Evolutionary conservation across 2,888 invertebrate species (phyloP), one percentile per base, ranked within the genome.

Genomic region (Apamea epomidion): DNA sequence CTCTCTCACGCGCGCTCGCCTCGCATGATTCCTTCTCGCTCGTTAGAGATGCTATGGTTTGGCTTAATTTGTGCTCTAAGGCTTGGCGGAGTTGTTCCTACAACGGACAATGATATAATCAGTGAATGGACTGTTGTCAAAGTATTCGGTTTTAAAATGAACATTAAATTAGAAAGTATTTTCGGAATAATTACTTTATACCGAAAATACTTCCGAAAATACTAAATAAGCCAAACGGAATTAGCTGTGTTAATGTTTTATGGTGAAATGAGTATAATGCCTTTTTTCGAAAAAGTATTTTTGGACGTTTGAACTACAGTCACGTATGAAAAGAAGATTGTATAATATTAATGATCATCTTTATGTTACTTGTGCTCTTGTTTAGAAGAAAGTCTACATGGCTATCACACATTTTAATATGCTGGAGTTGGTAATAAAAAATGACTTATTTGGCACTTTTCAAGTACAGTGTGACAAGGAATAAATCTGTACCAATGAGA

Each of bases 21-120:
- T 98, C 98, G 93, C 98, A 98, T 72, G 98, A 97, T 91, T 99
- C 98, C 94, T 98, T 99, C 92, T 99, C 98, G 80, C 98, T 97
- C 89, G 98, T 98, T 70, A 99, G 92, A 76, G 98, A 97, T 3
- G 98, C 98, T 70, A 99, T 94, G 0, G 98, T 98, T 91, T 98
- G 98, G 87, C 98, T 98, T 91, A 99, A 96, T 72, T 98, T 98
- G 92, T 98, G 98, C 91, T 99, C 99, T 71, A 99, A 95, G 4
- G 98, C 97, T 87, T 97, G 97, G 70, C 98, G 97, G 1, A 98
- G 95, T 95, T 98, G 98, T 89, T 99, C 98, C 97, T 98, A 83
- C 51, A 86, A 92, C n/a, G 25, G 6, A 78, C 21, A 54, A 51
- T 37, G 18, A 37, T 58, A 32, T 25, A 71, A 25, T 37, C 16